Evolutionary conservation across 2,113 vertebrate species (phyloP).

Genomic region (Oreocharis arfaki): DNA sequence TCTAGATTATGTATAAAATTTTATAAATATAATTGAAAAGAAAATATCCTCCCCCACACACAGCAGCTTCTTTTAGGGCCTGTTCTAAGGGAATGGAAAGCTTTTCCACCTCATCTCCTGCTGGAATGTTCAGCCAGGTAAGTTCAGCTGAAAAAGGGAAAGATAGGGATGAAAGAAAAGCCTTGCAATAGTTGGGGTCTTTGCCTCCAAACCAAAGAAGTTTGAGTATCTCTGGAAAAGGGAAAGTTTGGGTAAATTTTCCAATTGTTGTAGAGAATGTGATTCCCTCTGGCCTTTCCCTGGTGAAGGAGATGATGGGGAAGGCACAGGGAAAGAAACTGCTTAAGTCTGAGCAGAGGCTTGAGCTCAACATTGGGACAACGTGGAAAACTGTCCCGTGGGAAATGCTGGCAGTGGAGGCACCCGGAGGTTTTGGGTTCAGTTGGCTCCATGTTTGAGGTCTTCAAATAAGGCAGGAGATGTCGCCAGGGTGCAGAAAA

Average conservation of each 20-base stretch:
- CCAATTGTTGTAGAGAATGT: not conserved
- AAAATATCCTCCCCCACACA: not conserved
- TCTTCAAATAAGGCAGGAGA: not conserved
- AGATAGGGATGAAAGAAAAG: not conserved
- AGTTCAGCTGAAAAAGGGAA: not conserved
- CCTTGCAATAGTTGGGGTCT: not conserved
- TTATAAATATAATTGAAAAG: not conserved
- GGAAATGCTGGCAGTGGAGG: not conserved
- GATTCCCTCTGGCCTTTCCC: not conserved
- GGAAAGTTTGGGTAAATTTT: no score
- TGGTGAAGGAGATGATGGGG: not conserved
- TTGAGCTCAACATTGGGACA: fast-evolving
- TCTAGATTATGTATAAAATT: not conserved
- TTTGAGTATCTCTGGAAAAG: not conserved
- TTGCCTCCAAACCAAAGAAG: not conserved
- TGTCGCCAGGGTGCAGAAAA: not conserved
- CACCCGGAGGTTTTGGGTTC: not conserved
- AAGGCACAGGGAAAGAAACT: not conserved
- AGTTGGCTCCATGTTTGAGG: not conserved
- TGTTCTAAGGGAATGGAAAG: not conserved
- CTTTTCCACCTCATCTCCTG: not conserved
- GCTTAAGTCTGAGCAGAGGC: not conserved
- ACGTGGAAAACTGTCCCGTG: not conserved
- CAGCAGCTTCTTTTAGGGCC: not conserved
- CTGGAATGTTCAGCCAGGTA: not conserved